These are phyloP conservation scores for Drosophila crucigera DNA, from an alignment of 2,888 invertebrate species.

Conservation along the genomic window DNA sequence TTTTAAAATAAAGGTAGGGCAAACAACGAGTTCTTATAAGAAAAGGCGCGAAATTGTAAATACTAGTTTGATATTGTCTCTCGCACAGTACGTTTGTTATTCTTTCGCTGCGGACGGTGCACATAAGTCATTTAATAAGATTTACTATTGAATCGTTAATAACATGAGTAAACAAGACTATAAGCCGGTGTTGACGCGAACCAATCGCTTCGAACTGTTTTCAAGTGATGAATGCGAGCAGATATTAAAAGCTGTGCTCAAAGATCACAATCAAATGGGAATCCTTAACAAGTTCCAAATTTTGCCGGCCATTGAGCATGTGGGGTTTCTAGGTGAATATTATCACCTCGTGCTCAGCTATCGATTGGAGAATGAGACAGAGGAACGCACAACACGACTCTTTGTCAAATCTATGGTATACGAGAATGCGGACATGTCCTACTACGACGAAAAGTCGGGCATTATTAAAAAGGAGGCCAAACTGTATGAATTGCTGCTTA, in stretches of 20 bases:
- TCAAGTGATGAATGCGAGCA: constrained; percentile 61
- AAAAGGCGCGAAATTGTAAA: background rate
- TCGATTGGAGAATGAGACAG: constrained; percentile 46
- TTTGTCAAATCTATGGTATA: constrained; percentile 78
- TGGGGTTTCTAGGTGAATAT: constrained; percentile 81
- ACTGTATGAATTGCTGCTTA: constrained; percentile 68
- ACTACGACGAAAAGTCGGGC: constrained; percentile 57
- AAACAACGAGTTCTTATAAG: background rate
- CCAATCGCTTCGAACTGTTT: constrained; percentile 63
- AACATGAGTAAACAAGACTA: constrained; percentile 45
- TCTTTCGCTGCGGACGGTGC: background rate
- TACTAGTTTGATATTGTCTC: constrained; percentile 18
- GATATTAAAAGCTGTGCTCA: constrained; percentile 63
- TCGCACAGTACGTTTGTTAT: background rate
- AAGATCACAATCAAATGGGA: constrained; percentile 48
- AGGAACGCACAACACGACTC: constrained; percentile 47
- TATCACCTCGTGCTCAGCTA: constrained; percentile 72
- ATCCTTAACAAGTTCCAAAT: constrained; percentile 54
- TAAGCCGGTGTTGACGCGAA: constrained; percentile 50
- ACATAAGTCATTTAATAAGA: background rate
- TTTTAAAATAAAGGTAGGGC: background rate
- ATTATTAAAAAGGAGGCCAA: constrained; percentile 74
- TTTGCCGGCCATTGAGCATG: constrained; percentile 63
- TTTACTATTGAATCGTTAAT: background rate
- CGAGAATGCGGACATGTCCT: constrained; percentile 59